Base-by-base conservation (phyloP, 2,113 vertebrate genomes). In the Menidia beryllina region DNA sequence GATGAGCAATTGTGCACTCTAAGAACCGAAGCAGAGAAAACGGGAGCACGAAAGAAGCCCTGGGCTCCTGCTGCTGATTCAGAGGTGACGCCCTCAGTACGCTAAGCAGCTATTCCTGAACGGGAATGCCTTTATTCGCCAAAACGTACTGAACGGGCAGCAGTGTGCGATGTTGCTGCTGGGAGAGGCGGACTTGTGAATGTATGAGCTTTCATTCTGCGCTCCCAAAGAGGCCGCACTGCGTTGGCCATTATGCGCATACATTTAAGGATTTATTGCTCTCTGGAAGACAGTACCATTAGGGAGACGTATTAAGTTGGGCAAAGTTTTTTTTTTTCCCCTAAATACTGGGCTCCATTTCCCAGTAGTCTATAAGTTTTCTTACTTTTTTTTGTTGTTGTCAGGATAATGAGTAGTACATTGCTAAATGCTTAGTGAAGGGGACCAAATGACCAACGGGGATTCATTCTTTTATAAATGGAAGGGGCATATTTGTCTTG, bases 1-100 rank as follows among this genome's bases (percentile, higher is more conserved):
- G 62, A 59, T 56, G 48, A 60, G 62, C 56, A 51, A 54, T 73
- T 78, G 66, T 60, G 26, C 64, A 50, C 39, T 36, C 65, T 52
- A 59, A 23, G 49, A 72, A 59, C 1, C 1, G 56, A 68, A 69
- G 56, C 50, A 24, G 83, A 84, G 82, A 69, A 75, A 64, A 41
- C 69, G 57, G 24, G 55, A 58, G 67, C 48, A 19, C 21, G 48
- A 79, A 72, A 77, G 66, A 76, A 89, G 69, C 70, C 62, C 74
- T 36, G 15, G 61, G 74, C 68, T 69, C 79, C 64, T 27, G 19
- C 47, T 55, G 56, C 74, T 79, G 77, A 84, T 74, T 80, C 38
- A 27, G 45, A 79, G 59, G 61, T 58, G 77, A 24, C 43, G 53
- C 55, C 72, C 41, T 17, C 55, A 58, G 43, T 36, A 51, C 39